A percentile compares a stretch with the other conserved stretches of the same genome.
phyloP scores from a whole-genome alignment of 2,888 invertebrate species.

The Himalopsyche tibetana region DNA sequence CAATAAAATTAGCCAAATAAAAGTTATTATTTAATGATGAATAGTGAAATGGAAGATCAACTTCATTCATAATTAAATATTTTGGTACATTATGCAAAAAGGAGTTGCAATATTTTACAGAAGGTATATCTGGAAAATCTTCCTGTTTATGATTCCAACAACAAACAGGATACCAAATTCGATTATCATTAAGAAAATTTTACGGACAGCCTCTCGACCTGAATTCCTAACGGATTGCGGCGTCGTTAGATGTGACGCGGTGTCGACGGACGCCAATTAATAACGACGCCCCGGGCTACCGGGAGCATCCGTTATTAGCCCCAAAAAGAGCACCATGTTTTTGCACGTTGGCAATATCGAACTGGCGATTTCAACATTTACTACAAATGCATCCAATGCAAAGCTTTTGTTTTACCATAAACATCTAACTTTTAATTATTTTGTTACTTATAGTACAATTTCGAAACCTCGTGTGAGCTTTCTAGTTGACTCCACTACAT shows the following conservation, averaged over 20 bases:
- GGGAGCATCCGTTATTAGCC: slow-evolving; percentile 32
- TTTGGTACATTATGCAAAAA: not conserved
- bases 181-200: slow-evolving; percentile 58
- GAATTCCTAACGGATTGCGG: slow-evolving; percentile 55
- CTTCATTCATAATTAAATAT: too few species aligned
- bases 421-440: too few species aligned
- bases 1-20: too few species aligned
- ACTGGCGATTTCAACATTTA: not conserved
- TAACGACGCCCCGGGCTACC: slow-evolving; percentile 58
- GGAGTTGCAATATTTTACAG: not conserved
- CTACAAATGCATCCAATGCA: not conserved
- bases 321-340: slow-evolving; percentile 47
- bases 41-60: too few species aligned
- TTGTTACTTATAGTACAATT: too few species aligned
- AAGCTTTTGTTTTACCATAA: too few species aligned
- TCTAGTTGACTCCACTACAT: too few species aligned
- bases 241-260: slow-evolving; percentile 61
- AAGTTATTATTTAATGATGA: too few species aligned
- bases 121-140: not conserved
- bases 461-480: too few species aligned
- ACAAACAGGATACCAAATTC: slow-evolving; percentile 46
- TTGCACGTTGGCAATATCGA: not conserved
- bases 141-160: not conserved
- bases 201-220: slow-evolving; percentile 21
- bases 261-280: slow-evolving; percentile 63